Evolutionary conservation across 2,113 vertebrate genomes (phyloP), one percentile per base, ranked within the genome.

Genomic region (Percina caprodes): DNA sequence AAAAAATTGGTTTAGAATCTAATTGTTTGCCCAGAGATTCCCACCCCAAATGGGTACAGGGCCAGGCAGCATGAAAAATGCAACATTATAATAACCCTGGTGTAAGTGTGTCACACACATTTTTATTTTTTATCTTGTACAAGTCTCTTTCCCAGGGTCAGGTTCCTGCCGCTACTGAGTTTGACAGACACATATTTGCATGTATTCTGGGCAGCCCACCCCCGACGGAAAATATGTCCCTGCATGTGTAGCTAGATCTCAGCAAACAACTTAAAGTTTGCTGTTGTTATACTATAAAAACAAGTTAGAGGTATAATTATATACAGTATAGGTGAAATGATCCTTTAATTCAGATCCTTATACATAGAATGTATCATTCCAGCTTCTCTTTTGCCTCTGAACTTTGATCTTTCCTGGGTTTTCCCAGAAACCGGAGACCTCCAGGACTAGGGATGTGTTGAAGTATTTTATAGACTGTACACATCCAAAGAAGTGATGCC

Each of bases 391-490:
- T 7, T 58, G 46, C 58, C 42, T 72, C 26, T 16, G 42, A 65
- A 30, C 13, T 46, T 23, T 13, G 7, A 59, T 23, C 54, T 65
- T 74, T 54, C 70, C 68, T 1, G 39, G 52, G 55, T 30, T 83
- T 83, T 72, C 54, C 73, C 74, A 74, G 12, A 77, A 74, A 67
- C 51, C 12, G 18, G 33, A 84, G 42, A 72, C 39, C 62, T 65
- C 11, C 60, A 76, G 68, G 49, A 61, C 45, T 35, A 24, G 4
- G n/a, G 18, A 14, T 26, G 11, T n/a, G 72, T 4, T 74, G 24
- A 80, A 82, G 59, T 70, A 69, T 81, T 91, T 88, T 60, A 84
- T 62, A 58, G 65, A 66, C 65, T 74, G 58, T 69, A 68, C 78
- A 80, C 60, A 35, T 80, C 68, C 59, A 48, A 69, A 85, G 71